These are phyloP conservation scores for Agrochola lychnidis DNA, from an alignment of 2,888 invertebrate genomes.

Conservation along the genomic window DNA sequence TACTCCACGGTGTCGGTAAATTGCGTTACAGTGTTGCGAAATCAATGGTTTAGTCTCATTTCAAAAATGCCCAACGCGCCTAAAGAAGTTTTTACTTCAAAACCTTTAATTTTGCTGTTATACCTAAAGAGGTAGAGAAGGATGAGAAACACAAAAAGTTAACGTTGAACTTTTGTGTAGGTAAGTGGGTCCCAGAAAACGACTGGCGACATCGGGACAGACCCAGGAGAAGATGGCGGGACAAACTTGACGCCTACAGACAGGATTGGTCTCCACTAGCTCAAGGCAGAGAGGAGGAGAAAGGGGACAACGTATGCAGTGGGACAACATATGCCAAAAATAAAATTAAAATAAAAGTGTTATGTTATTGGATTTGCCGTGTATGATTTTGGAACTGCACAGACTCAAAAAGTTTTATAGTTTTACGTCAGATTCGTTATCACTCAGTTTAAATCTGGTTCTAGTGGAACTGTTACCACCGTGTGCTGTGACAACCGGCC, in stretches of 20 bases:
- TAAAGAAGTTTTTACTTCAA: too few species aligned
- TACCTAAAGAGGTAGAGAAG: not conserved
- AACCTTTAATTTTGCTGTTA: not conserved
- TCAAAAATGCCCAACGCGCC: too few species aligned
- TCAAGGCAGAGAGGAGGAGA: not conserved
- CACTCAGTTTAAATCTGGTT: constrained; percentile 20
- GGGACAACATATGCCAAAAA: not conserved
- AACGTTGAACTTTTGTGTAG: not conserved
- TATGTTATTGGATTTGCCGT: not conserved
- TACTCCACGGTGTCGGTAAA: too few species aligned
- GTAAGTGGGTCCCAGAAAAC: not conserved
- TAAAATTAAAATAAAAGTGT: not conserved
- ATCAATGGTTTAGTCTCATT: too few species aligned
- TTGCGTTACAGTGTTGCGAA: too few species aligned
- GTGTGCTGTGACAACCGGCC: constrained; percentile 1
- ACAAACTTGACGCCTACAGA: not conserved
- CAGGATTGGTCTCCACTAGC: not conserved
- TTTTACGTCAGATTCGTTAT: not conserved
- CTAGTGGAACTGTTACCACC: not conserved
- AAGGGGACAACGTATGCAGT: not conserved
- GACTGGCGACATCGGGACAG: not conserved
- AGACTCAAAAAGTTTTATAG: not conserved
- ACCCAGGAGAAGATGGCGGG: too few species aligned
- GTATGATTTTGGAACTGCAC: not conserved
- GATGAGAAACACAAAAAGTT: not conserved